Evolutionary conservation across 2,113 vertebrate genomes (phyloP).

Genomic region (Turdus rufiventris): DNA sequence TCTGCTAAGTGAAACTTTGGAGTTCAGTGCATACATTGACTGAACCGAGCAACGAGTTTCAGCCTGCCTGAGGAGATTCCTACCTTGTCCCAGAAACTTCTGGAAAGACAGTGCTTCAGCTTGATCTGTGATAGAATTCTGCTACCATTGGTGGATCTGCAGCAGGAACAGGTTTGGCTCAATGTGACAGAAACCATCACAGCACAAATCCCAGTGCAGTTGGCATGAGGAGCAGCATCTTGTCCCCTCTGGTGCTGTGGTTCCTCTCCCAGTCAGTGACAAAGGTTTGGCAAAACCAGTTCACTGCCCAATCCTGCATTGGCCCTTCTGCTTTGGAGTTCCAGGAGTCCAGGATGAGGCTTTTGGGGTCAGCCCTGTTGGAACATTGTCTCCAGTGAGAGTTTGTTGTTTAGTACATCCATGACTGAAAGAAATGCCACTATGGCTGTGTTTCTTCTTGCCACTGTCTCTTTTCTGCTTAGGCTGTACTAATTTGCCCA

Average conservation of each 20-base stretch:
- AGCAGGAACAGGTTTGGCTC: neutral
- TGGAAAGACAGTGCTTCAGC: neutral
- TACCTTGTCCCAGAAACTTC: neutral
- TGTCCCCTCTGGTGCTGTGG: neutral
- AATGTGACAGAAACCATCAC: neutral
- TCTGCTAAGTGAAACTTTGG: conserved; percentile 15
- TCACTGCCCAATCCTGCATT: neutral
- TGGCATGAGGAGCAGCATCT: neutral
- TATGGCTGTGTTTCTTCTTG: neutral
- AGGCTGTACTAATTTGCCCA: too few relatives aligned
- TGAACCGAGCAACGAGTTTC: conserved; percentile 1
- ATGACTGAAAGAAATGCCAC: neutral
- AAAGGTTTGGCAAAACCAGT: neutral
- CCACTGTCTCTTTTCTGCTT: too few relatives aligned
- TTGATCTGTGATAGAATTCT: neutral
- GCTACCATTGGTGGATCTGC: neutral
- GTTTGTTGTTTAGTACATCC: neutral
- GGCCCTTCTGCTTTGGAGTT: neutral
- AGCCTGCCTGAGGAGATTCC: neutral
- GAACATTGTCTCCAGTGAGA: neutral
- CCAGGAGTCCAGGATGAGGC: neutral
- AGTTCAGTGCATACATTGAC: conserved; percentile 29
- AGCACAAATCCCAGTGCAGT: neutral
- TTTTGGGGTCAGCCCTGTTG: neutral
- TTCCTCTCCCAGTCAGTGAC: neutral